Evolutionary conservation across 2,113 vertebrate species (phyloP).

Genomic region (Oplegnathus fasciatus): DNA sequence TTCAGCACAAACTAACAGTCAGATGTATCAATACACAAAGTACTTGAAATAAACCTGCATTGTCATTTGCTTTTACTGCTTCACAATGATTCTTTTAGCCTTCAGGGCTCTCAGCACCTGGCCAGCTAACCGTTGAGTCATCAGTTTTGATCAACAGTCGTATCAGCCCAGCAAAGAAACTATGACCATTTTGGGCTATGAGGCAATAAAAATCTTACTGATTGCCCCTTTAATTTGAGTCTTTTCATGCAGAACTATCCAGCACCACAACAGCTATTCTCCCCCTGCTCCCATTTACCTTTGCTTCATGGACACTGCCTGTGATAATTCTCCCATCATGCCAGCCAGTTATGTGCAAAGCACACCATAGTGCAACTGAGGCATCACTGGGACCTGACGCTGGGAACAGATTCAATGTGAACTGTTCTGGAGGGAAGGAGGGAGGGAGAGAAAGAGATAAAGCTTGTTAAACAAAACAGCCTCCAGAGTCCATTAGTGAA

Average conservation of each 20-base stretch:
- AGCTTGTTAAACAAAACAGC: constrained; percentile 40
- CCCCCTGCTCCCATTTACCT: constrained; percentile 23
- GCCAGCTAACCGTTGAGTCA: constrained; percentile 1
- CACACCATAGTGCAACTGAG: constrained; percentile 20
- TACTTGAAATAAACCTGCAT: neutral
- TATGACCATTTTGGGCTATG: neutral
- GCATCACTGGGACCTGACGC: constrained; percentile 4
- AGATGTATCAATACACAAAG: neutral
- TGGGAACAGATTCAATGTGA: constrained; percentile 8
- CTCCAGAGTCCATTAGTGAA: constrained; percentile 53
- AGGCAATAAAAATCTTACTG: constrained; percentile 12
- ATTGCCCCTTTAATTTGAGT: constrained; percentile 15
- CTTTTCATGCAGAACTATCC: constrained; percentile 12
- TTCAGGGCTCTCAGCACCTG: neutral
- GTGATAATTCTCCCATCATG: constrained; percentile 39
- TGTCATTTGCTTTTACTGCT: neutral
- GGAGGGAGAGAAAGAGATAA: neutral
- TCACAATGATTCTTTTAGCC: neutral
- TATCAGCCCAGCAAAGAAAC: constrained; percentile 2
- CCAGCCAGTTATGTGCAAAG: constrained; percentile 15
- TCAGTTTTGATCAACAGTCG: neutral
- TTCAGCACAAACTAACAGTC: neutral
- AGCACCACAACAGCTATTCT: neutral
- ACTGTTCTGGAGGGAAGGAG: neutral
- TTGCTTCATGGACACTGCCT: constrained; percentile 29